A percentile compares a stretch with the other conserved stretches of the same genome.
Evolutionary conservation across 2,888 invertebrate genomes (phyloP).

Genomic region (Patella caerulea): DNA sequence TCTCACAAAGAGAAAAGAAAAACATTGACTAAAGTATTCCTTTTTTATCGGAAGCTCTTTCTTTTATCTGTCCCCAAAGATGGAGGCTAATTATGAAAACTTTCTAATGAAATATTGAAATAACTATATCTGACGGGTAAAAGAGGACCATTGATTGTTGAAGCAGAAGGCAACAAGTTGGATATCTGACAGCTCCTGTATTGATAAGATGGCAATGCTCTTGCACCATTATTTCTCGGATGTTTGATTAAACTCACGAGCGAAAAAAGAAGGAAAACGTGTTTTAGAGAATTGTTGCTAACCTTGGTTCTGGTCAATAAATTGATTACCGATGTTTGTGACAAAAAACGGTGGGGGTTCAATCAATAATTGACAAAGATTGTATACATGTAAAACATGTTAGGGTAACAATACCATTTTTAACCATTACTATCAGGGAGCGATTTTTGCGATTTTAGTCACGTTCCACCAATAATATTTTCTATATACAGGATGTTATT

Average conservation of each 20-base stretch:
- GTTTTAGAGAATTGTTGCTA: background rate
- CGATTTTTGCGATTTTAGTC: background rate
- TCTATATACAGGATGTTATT: constrained; percentile 1
- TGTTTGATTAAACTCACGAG: background rate
- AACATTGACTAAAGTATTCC: no score
- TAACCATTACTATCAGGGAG: background rate
- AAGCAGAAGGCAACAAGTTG: no score
- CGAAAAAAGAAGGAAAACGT: background rate
- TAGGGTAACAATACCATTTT: constrained; percentile 7
- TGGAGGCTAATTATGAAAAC: no score
- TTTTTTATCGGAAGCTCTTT: no score
- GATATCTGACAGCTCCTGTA: no score
- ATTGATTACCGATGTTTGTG: constrained; percentile 2
- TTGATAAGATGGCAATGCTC: no score
- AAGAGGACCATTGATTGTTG: no score
- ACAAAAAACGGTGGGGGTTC: background rate
- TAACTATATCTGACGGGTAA: no score
- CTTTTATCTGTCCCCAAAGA: no score
- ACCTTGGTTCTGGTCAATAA: constrained; percentile 9
- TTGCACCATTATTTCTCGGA: no score
- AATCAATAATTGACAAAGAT: constrained; percentile 8
- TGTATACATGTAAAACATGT: constrained; percentile 12
- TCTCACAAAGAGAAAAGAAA: no score
- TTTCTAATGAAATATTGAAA: no score
- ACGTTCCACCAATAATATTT: background rate